Evolutionary conservation across 2,888 invertebrate species (phyloP), one percentile per base, ranked within the genome.

Genomic region (Sphaerophoria rueppellii): DNA sequence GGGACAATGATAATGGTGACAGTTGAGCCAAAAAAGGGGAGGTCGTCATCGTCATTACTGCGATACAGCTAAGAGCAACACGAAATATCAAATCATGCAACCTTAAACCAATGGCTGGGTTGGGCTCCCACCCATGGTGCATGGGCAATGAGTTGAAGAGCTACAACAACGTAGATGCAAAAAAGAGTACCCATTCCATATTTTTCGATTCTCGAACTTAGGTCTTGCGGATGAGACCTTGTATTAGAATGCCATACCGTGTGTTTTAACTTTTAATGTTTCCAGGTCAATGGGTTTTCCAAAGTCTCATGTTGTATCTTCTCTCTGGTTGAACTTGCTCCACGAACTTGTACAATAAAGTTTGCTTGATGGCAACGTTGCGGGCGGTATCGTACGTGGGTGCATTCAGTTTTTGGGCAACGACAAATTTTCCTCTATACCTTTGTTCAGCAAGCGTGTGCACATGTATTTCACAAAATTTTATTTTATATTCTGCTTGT

Each of bases 201-300:
- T 54, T 52, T 61, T 48, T 54, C 50, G n/a, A 77, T 76, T 69
- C 76, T 81, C 73, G 76, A 85, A 85, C 85, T 85, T 70, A 77
- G 70, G 69, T 77, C 76, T 58, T 81, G 60, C 43, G 71, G 80
- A 83, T 81, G 76, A 73, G 81, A 85, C 85, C 76, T 73, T 76
- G 81, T 81, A 85, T 81, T 81, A 81, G 81, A 81, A 81, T 85
- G 72, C 76, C 73, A 85, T 81, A 77, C 76, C 48, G 72, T 85
- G 76, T 81, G 81, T 81, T 86, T 78, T 86, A 86, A 86, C 82
- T 79, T 86, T 83, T 83, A 83, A 83, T 83, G 80, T 83, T 86
- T 83, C 70, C 82, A 77, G 86, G 86, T 86, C 86, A 86, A 86
- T 86, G 86, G 75, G 86, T 82, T 79, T 82, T 82, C 57, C 70